Evolutionary conservation across 2,888 invertebrate species (phyloP), one percentile per base, ranked within the genome.

Genomic region (Portevinia maculata): DNA sequence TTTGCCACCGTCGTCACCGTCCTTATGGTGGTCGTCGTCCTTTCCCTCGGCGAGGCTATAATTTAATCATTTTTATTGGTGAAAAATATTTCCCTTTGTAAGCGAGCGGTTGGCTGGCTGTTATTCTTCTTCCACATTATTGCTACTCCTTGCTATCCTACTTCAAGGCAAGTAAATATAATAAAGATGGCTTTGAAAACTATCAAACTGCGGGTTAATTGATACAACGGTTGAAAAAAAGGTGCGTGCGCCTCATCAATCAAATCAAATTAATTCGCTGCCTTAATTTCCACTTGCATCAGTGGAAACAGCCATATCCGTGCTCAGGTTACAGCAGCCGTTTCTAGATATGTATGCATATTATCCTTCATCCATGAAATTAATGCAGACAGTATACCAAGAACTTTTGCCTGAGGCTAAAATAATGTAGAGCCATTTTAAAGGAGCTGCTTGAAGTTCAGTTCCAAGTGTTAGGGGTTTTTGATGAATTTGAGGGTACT

Each of bases 211-310:
- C 34, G 41, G 55, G 79, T 50, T 76, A 83, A 83, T 71, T 70
- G 65, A 65, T 67, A 46, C 53, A 67, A 46, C 60, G 65, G 65
- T 71, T 76, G 55, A 67, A 65, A 30, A 71, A 65, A 65, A 60
- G 65, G 53, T 60, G 70, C 21, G 81, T 24, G 55, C 76, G 55
- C 81, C 21, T 67, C 65, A 71, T n/a, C n/a, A 83, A 83, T 83
- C 65, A 76, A 83, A 65, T 83, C 65, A 60, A 83, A 76, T 81
- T 71, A 83, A 71, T 60, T 55, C 60, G 48, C 55, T 67, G 59
- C 76, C 76, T 83, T 76, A 65, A 76, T 76, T 81, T 76, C 32
- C 46, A 71, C 75, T 70, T 34, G 65, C 60, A 39, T 53, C 65
- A 32, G 50, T 28, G 50, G 70, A 32, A 70, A 39, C 21, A 5